phyloP scores from a whole-genome alignment of 2,113 vertebrate genomes.

The Sylvicapra grimmia region DNA sequence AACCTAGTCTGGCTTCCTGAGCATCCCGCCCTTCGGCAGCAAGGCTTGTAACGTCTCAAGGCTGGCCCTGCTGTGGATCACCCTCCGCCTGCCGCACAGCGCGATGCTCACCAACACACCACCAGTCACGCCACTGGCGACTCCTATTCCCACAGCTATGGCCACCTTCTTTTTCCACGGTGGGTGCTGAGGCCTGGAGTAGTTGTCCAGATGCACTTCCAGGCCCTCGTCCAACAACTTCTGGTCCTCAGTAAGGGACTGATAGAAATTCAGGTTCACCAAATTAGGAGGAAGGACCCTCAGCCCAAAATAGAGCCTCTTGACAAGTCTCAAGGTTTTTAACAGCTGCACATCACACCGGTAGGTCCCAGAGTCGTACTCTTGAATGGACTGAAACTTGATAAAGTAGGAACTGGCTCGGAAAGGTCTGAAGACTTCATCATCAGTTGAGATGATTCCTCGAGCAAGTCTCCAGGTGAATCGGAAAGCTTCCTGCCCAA shows the following conservation, averaged over 20 bases:
- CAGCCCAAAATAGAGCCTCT: constrained; percentile 87
- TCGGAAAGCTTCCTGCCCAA: constrained; percentile 73
- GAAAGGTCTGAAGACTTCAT: constrained; percentile 78
- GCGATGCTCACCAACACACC: not conserved
- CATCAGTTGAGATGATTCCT: constrained; percentile 84
- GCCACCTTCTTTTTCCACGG: constrained; percentile 1
- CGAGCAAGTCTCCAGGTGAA: constrained; percentile 84
- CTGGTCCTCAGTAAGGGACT: constrained; percentile 71
- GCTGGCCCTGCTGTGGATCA: accelerated
- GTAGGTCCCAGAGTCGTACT: constrained; percentile 88
- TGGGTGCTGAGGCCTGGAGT: not conserved
- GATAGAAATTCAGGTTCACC: constrained; percentile 80
- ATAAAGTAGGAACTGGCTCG: constrained; percentile 52
- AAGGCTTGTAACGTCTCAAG: not conserved
- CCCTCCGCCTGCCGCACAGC: not conserved
- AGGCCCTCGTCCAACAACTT: constrained; percentile 13
- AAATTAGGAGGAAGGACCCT: constrained; percentile 76
- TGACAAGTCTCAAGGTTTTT: constrained; percentile 72
- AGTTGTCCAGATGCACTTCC: not conserved
- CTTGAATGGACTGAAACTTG: constrained; percentile 73
- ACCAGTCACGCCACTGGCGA: not conserved
- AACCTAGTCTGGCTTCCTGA: not conserved
- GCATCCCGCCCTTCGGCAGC: not conserved
- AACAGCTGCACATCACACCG: constrained; percentile 84
- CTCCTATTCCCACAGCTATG: not conserved